A percentile compares a stretch with the other conserved stretches of the same genome.
Conservation (phyloP, 2,797 vertebrate genomes). For the Sciurus carolinensis region DNA sequence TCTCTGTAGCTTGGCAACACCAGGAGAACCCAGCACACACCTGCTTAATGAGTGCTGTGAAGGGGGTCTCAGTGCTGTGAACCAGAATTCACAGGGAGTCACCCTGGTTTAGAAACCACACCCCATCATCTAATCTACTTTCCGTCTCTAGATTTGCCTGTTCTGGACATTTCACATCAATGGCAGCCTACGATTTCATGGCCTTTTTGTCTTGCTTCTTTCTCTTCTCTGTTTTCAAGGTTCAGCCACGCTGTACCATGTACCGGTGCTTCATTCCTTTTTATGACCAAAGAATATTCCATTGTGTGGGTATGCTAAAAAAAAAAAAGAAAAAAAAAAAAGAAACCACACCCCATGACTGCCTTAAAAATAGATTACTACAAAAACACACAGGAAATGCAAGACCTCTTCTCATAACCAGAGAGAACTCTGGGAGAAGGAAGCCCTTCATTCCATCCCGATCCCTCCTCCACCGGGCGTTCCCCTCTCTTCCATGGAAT, state of each 20-base stretch:
- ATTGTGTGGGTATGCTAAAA: too few relatives aligned
- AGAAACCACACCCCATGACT: neutral
- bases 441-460: neutral
- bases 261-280: too few relatives aligned
- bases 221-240: too few relatives aligned
- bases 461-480: fast-evolving
- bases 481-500: neutral
- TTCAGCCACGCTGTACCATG: too few relatives aligned
- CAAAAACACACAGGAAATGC: neutral
- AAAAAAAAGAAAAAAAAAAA: too few relatives aligned
- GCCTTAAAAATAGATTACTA: neutral
- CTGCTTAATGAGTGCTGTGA: conserved; percentile 68
- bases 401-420: neutral
- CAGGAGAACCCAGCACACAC: conserved; percentile 71
- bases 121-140: too few relatives aligned
- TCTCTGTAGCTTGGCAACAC: conserved; percentile 75
- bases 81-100: neutral
- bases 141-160: too few relatives aligned
- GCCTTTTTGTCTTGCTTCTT: too few relatives aligned
- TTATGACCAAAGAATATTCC: too few relatives aligned
- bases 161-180: too few relatives aligned
- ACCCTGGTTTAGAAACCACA: neutral
- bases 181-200: too few relatives aligned
- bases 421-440: neutral
- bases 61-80: neutral